Conservation (phyloP, 2,888 invertebrate genomes). For the Phalera bucephala region DNA sequence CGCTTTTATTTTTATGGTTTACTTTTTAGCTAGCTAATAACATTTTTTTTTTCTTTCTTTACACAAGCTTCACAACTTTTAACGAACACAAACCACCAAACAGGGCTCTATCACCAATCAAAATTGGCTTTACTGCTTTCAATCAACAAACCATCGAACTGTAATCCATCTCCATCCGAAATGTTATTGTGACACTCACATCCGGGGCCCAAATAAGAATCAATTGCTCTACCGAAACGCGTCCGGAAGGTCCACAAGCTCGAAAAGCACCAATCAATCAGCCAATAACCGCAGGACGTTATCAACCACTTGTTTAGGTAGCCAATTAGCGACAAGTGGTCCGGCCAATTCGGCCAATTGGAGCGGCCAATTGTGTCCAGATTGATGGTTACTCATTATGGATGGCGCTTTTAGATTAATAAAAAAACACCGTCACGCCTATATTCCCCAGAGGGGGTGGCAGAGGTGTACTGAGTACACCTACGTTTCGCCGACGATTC, state of each 20-base stretch:
- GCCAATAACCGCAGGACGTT: conserved; percentile 39
- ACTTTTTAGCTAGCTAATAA: too few species aligned
- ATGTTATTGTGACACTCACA: conserved; percentile 28
- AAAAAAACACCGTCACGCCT: too few species aligned
- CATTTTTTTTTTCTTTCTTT: too few species aligned
- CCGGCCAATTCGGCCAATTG: conserved; percentile 40
- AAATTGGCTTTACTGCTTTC: too few species aligned
- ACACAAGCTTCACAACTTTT: too few species aligned
- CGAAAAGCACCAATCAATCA: conserved; percentile 48
- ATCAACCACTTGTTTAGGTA: conserved; percentile 28
- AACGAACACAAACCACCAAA: too few species aligned
- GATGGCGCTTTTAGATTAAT: conserved; percentile 25
- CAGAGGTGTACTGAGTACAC: too few species aligned
- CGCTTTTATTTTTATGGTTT: too few species aligned
- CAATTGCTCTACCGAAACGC: conserved; percentile 21
- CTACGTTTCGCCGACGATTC: too few species aligned
- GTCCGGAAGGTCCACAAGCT: conserved; percentile 13
- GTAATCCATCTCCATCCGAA: conserved; percentile 19
- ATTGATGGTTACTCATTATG: conserved; percentile 45
- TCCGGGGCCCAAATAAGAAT: conserved; percentile 28
- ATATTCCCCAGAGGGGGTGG: too few species aligned
- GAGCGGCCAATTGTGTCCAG: conserved; percentile 40
- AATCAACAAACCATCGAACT: conserved; percentile 9
- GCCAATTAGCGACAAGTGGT: conserved; percentile 58
- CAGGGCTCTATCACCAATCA: too few species aligned